Base-by-base conservation (phyloP, 2,797 vertebrate species). In the Perodicticus potto region DNA sequence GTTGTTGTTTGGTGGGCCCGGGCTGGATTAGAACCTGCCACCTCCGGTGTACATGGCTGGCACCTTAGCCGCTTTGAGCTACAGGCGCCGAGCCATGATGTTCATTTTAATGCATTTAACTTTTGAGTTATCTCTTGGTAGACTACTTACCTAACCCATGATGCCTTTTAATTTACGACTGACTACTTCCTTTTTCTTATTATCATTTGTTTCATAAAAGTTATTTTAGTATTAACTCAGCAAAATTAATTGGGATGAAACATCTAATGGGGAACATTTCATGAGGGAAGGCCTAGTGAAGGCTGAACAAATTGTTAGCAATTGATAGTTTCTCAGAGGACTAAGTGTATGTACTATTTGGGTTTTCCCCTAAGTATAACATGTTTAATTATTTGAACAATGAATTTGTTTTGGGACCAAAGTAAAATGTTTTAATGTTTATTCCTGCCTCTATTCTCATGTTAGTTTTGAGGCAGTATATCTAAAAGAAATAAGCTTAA, bases 151-250 rank as follows among this genome's bases (percentile, higher is more conserved):
- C 13, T 82, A 95, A 84, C 4, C 27, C 53, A 76, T 32, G 82
- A 7, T 7, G 53, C 34, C 34, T 89, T 93, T 85, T 77, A 77
- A 74, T 82, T 40, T 29, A 20, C 81, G 53, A 63, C 3, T 37
- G 13, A 55, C 22, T 45, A 27, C 32, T 90, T 45, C 43, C 14
- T 94, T 65, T 74, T 80, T 37, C 20, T 32, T 29, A 61, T 29
- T 57, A 12, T 95, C 19, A 13, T 73, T 94, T 95, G 14, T 94
- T 93, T 94, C 32, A 86, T 94, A 89, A 91, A 93, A 90, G 45
- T 49, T 32, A 78, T 92, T 87, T 97, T 73, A 74, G 29, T 72
- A 59, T 86, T 96, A 84, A n/a, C 29, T 88, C 23, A 78, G 78
- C 32, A 82, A 94, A 59, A 65, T 95, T 57, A 84, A 67, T 43